These are phyloP conservation scores for Eucidaris tribuloides DNA, from an alignment of 35 echinoderm and acorn worm species.

Conservation along the genomic window DNA sequence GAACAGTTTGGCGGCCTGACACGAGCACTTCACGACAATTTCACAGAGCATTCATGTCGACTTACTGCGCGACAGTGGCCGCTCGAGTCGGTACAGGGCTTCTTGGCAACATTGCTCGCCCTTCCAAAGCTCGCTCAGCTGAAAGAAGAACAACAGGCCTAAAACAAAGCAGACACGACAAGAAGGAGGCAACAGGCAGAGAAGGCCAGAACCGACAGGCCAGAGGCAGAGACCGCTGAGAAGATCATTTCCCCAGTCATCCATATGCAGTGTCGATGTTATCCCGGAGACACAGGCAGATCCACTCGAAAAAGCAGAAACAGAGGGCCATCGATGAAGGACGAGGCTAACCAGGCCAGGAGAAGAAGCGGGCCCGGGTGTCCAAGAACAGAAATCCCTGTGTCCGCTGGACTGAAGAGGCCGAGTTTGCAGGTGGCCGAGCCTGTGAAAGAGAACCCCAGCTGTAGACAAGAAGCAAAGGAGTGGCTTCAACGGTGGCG, in stretches of 20 bases:
- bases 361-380: slow-evolving; percentile 40
- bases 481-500: slow-evolving; percentile 42
- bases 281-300: slow-evolving; percentile 38
- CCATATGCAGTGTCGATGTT: slow-evolving; percentile 45
- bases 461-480: slow-evolving; percentile 49
- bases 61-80: slow-evolving; percentile 18
- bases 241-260: slow-evolving; percentile 36
- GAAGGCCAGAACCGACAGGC: slow-evolving; percentile 56
- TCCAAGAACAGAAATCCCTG: slow-evolving; percentile 58
- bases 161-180: slow-evolving; percentile 45
- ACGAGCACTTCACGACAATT: neutral
- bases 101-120: slow-evolving; percentile 50
- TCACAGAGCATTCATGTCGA: slow-evolving; percentile 1
- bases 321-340: slow-evolving; percentile 27
- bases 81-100: slow-evolving; percentile 24
- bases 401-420: slow-evolving; percentile 31
- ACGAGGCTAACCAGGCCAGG: slow-evolving; percentile 20
- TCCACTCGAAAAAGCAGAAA: slow-evolving; percentile 33
- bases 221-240: slow-evolving; percentile 58
- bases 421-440: neutral
- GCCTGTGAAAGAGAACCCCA: slow-evolving; percentile 18
- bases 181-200: slow-evolving; percentile 51
- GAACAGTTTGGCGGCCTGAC: too few relatives aligned
- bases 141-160: slow-evolving; percentile 55
- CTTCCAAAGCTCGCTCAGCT: slow-evolving; percentile 48